These are phyloP conservation scores for Misgurnus anguillicaudatus DNA, from an alignment of 2,113 vertebrate species.

Conservation along the genomic window DNA sequence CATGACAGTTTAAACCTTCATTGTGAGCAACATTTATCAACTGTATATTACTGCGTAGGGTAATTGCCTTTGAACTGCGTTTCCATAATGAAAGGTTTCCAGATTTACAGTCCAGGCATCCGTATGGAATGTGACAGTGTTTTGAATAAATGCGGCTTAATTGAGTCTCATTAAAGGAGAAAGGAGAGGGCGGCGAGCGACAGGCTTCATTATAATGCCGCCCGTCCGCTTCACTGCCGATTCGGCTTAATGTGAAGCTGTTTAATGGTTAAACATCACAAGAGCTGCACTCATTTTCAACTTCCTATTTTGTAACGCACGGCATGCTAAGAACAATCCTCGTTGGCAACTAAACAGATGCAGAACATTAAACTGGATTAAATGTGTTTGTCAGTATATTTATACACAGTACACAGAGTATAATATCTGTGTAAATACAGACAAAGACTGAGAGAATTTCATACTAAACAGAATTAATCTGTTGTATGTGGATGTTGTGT, in stretches of 20 bases:
- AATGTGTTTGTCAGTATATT: not conserved
- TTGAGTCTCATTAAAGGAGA: slow-evolving; percentile 50
- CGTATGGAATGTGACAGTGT: slow-evolving; percentile 56
- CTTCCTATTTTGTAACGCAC: slow-evolving; percentile 34
- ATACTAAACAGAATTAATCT: slow-evolving; percentile 10
- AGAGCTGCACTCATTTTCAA: slow-evolving; percentile 39
- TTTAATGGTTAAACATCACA: slow-evolving; percentile 48
- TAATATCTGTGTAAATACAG: not conserved
- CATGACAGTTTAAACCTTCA: no score
- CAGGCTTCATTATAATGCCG: slow-evolving; percentile 40
- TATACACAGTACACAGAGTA: no score
- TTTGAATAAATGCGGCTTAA: slow-evolving; percentile 49
- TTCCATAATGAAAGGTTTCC: slow-evolving; percentile 45
- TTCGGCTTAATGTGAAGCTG: slow-evolving; percentile 47
- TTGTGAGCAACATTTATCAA: no score
- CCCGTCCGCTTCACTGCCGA: slow-evolving; percentile 44
- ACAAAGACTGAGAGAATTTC: not conserved
- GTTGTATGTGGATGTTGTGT: not conserved
- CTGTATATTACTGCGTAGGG: slow-evolving; percentile 33
- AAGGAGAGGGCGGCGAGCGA: slow-evolving; percentile 40
- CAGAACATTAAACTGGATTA: not conserved
- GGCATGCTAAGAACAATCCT: slow-evolving; percentile 39
- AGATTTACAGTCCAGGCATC: slow-evolving; percentile 10
- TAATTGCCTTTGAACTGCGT: slow-evolving; percentile 39
- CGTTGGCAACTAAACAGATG: not conserved